Base-by-base conservation (phyloP, 2,797 vertebrate genomes). In the Spea hammondii region DNA sequence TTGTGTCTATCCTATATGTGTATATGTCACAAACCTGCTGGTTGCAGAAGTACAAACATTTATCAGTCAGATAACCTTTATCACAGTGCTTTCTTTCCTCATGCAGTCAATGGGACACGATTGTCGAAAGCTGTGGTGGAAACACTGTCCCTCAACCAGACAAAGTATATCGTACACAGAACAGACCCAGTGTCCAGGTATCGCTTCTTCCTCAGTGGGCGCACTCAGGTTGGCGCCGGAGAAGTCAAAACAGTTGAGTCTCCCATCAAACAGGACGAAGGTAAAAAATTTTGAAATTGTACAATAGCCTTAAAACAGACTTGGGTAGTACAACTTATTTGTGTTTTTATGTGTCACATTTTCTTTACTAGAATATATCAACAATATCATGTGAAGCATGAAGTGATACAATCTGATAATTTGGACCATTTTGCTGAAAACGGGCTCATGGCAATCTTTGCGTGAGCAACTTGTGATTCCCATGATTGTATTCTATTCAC, bases 171-270 rank as follows among this genome's bases (percentile, higher is more conserved):
- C 0, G 77, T 99, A 67, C 94, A 88, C 51, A 89, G 95, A 78
- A 93, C 92, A 0, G 94, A 97, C 79, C 93, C 94, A 4, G 91
- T 92, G 47, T 93, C 93, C 0, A 96, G 93, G 72, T 98, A 96
- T 74, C 95, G 91, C 86, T 95, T 99, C 86, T 87, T 78, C 75
- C 93, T 99, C 85, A 91, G 93, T 0, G 96, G 96, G 7, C 92
- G 92, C 73, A 97, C 96, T 0, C 93, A 95, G 88, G 94, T 95
- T 88, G 97, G 97, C 60, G 84, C 91, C 0, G 96, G 98, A 65
- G 93, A 95, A 69, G 50, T 87, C 1, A 83, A 88, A 67, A 86
- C 88, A 0, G 89, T 93, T 84, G 96, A 98, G 69, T 96, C 95
- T 0, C 95, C 96, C 0, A 89, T 93, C 14, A 91, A 93, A 53